Conservation (phyloP, 2,888 invertebrate genomes). For the Drosophila planitibia region DNA sequence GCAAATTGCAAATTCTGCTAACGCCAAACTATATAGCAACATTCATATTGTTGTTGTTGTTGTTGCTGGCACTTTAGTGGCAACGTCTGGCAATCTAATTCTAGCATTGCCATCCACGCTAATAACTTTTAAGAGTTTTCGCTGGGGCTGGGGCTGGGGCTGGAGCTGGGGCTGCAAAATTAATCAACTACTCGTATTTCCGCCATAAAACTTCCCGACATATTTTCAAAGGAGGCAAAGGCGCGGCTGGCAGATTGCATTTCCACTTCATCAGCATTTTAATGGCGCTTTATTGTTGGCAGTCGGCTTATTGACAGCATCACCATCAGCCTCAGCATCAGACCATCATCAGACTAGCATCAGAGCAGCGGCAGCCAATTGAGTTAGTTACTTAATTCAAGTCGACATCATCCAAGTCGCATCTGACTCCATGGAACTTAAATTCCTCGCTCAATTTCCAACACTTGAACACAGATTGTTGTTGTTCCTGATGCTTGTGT, state of each 20-base stretch:
- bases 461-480: constrained; percentile 30
- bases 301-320: constrained; percentile 45
- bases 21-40: constrained; percentile 29
- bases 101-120: constrained; percentile 28
- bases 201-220: constrained; percentile 55
- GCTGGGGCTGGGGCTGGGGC: constrained; percentile 9
- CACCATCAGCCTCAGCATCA: constrained; percentile 1
- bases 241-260: constrained; percentile 48
- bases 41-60: constrained; percentile 22
- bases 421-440: constrained; percentile 30
- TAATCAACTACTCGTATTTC: constrained; percentile 63
- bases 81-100: constrained; percentile 38
- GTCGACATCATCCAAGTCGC: constrained; percentile 17
- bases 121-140: constrained; percentile 47
- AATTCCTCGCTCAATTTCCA: constrained; percentile 38
- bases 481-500: constrained; percentile 19
- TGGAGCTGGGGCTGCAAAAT: constrained; percentile 46
- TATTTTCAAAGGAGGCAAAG: constrained; percentile 38
- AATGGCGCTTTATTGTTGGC: constrained; percentile 56
- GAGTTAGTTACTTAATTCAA: constrained; percentile 42
- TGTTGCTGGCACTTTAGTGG: constrained; percentile 16
- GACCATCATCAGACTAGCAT: background rate
- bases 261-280: constrained; percentile 71
- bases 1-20: constrained; percentile 34
- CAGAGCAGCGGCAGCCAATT: constrained; percentile 12